phyloP scores from a whole-genome alignment of 2,797 vertebrate genomes.

The Melanotaenia maccullochi region DNA sequence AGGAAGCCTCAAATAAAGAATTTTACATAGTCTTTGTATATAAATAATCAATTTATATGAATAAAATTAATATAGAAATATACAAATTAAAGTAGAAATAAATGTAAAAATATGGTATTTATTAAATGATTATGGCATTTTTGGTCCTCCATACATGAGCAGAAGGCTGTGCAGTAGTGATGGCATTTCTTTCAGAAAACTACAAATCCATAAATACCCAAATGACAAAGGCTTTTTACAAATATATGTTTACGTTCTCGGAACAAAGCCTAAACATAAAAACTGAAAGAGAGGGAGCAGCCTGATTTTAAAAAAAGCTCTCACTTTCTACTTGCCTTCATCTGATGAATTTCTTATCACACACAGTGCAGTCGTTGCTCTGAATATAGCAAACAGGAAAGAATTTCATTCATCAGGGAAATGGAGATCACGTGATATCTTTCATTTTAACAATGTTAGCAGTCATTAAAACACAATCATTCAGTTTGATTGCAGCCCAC shows the following conservation, averaged over 20 bases:
- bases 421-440: neutral
- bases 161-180: conserved; percentile 42
- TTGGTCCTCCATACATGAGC: conserved; percentile 20
- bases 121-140: neutral
- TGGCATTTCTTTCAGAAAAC: conserved; percentile 40
- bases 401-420: neutral
- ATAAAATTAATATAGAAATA: no score
- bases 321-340: neutral
- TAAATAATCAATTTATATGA: no score
- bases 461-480: neutral
- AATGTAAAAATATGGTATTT: neutral
- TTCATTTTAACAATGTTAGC: neutral
- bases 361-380: neutral
- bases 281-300: conserved; percentile 7
- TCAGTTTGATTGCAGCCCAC: neutral
- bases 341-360: conserved; percentile 18
- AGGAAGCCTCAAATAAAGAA: no score
- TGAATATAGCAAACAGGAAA: neutral
- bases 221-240: conserved; percentile 48
- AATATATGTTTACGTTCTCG: conserved; percentile 17
- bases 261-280: conserved; percentile 23
- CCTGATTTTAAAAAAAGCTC: no score
- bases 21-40: neutral
- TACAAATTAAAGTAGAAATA: no score
- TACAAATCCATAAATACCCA: conserved; percentile 59